Percentiles rank a stretch among this genome's conserved stretches.
These are phyloP conservation scores for Choristoneura fumiferana DNA, from an alignment of 1,140 invertebrate genomes.

Conservation along the genomic window DNA sequence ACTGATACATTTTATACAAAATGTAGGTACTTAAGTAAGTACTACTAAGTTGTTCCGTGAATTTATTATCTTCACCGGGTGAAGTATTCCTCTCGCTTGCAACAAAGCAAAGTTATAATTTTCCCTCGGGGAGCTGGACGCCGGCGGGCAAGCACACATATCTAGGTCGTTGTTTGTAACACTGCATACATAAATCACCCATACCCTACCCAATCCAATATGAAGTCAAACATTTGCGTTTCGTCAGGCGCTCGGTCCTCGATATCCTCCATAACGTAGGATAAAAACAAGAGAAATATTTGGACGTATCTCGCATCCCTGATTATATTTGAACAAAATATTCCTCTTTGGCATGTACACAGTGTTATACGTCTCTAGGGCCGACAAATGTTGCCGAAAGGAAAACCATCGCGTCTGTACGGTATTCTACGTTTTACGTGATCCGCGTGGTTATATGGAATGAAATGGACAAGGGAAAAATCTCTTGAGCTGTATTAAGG, in stretches of 20 bases:
- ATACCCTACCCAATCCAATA: slow-evolving; percentile 47
- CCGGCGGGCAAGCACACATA: background rate
- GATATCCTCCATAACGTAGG: slow-evolving; percentile 50
- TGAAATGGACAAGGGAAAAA: slow-evolving; percentile 60
- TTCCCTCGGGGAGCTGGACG: background rate
- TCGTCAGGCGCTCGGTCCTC: slow-evolving; percentile 36
- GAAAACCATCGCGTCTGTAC: slow-evolving; percentile 59
- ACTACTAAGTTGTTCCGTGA: too few relatives aligned
- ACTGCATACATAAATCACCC: slow-evolving; percentile 11
- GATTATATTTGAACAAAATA: slow-evolving; percentile 77
- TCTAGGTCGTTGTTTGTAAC: slow-evolving; percentile 8
- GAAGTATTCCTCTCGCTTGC: too few relatives aligned
- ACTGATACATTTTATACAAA: too few relatives aligned
- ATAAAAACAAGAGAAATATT: slow-evolving; percentile 68
- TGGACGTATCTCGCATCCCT: slow-evolving; percentile 61
- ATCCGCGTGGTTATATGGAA: slow-evolving; percentile 55
- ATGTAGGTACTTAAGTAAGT: too few relatives aligned
- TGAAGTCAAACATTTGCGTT: slow-evolving; percentile 65
- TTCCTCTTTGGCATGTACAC: slow-evolving; percentile 65
- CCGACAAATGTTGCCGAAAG: slow-evolving; percentile 65
- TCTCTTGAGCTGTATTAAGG: slow-evolving; percentile 69
- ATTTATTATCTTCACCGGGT: too few relatives aligned
- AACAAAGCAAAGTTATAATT: too few relatives aligned
- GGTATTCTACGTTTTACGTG: slow-evolving; percentile 63
- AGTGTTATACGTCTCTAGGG: slow-evolving; percentile 73